Percentiles rank a stretch among this genome's conserved stretches.
Conservation (phyloP, 2,113 vertebrate genomes). For the Chrysochloris asiatica region DNA sequence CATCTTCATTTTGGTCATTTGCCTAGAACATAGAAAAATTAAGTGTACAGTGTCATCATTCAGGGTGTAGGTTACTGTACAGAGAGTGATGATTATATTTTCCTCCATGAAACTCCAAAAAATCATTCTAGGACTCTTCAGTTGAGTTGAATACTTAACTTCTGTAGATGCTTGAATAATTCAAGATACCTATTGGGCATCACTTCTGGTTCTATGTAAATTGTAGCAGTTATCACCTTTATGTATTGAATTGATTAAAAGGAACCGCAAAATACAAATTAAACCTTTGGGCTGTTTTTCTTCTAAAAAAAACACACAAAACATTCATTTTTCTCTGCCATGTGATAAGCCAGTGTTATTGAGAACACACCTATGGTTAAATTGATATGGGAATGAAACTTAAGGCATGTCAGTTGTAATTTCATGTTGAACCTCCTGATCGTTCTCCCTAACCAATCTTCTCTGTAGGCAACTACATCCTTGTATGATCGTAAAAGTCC, state of each 20-base stretch:
- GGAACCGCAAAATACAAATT: not conserved
- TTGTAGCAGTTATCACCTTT: not conserved
- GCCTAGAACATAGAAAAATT: not conserved
- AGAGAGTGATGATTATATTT: not conserved
- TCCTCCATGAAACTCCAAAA: not conserved
- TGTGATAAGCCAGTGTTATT: not conserved
- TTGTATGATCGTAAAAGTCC: not conserved
- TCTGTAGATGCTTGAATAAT: not conserved
- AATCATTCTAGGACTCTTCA: not conserved
- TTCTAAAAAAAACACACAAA: too few relatives aligned
- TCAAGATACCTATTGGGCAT: not conserved
- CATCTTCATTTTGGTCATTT: not conserved
- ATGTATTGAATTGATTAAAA: conserved; percentile 5
- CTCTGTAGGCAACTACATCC: not conserved
- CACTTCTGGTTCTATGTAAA: not conserved
- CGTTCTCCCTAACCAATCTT: not conserved
- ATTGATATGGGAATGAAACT: not conserved
- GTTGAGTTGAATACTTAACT: not conserved
- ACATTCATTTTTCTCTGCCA: not conserved
- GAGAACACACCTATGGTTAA: not conserved
- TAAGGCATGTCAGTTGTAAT: not conserved
- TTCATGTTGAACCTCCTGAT: not conserved
- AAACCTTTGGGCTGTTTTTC: not conserved
- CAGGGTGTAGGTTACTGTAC: not conserved
- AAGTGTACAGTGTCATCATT: not conserved